These are phyloP conservation scores for Telmatochromis sp. DNA, from an alignment of 2,113 vertebrate species.

Conservation along the genomic window DNA sequence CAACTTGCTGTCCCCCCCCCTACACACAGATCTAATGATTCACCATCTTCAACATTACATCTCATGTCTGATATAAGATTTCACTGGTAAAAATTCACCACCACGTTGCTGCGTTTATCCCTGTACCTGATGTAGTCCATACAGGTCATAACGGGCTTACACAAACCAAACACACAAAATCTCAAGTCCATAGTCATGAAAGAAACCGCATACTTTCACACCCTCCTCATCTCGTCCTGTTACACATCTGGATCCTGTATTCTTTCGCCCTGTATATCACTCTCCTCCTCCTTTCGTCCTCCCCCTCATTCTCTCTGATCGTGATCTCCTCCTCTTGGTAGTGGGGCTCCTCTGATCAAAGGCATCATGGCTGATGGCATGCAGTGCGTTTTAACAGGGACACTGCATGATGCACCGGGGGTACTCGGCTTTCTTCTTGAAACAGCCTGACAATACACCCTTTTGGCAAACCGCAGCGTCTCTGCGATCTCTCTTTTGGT, in stretches of 20 bases:
- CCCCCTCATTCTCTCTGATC: slow-evolving; percentile 47
- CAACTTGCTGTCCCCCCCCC: background rate
- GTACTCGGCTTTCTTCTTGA: background rate
- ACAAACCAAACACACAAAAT: background rate
- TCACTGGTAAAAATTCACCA: background rate
- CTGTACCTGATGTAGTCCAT: background rate
- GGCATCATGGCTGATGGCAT: slow-evolving; percentile 40
- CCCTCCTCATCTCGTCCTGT: slow-evolving; percentile 54
- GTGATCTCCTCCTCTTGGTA: slow-evolving; percentile 47
- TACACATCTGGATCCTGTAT: slow-evolving; percentile 66
- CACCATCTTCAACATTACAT: background rate
- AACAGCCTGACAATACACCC: background rate
- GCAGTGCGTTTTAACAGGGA: slow-evolving; percentile 34
- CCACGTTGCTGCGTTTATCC: background rate
- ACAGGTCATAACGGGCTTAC: background rate
- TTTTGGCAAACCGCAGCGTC: background rate
- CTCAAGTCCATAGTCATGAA: slow-evolving; percentile 18
- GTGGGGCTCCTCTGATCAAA: slow-evolving; percentile 58
- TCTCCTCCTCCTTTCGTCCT: slow-evolving; percentile 24
- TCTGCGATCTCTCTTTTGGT: background rate
- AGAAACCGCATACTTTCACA: slow-evolving; percentile 55
- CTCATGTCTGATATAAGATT: background rate
- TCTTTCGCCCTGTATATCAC: slow-evolving; percentile 58
- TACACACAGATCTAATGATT: background rate
- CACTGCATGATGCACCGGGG: slow-evolving; percentile 20